phyloP scores from a whole-genome alignment of 2,888 invertebrate species.

The Agrochola macilenta region DNA sequence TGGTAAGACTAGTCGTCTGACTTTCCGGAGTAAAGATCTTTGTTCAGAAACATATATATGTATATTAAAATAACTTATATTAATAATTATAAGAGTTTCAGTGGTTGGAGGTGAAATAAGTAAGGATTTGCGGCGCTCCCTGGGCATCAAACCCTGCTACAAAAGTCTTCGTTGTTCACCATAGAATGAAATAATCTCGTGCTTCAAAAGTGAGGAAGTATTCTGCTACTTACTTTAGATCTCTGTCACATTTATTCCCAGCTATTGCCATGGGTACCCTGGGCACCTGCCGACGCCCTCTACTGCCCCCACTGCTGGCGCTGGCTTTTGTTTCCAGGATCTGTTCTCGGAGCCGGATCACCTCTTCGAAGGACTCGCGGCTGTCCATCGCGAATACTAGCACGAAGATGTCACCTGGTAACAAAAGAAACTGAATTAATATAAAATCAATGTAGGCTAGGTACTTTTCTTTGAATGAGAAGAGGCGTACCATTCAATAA shows the following conservation, averaged over 20 bases:
- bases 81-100: neutral
- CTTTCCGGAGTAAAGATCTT: neutral
- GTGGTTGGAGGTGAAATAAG: too few relatives aligned
- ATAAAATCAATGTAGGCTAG: too few relatives aligned
- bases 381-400: constrained; percentile 96
- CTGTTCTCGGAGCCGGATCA: constrained; percentile 94
- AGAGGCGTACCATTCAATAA: too few relatives aligned
- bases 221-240: constrained; percentile 91
- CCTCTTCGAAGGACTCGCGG: constrained; percentile 95
- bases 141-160: neutral
- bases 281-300: constrained; percentile 91
- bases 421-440: neutral
- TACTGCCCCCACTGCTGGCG: constrained; percentile 92
- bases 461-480: too few relatives aligned
- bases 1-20: too few relatives aligned
- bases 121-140: neutral
- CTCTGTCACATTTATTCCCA: constrained; percentile 96
- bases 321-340: constrained; percentile 96
- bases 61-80: neutral
- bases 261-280: constrained; percentile 96
- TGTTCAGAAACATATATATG: neutral
- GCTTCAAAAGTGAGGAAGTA: neutral
- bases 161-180: neutral
- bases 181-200: neutral
- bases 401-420: constrained; percentile 94